phyloP scores from a whole-genome alignment of 1,140 invertebrate species.

The Drosophila subpulchrella region DNA sequence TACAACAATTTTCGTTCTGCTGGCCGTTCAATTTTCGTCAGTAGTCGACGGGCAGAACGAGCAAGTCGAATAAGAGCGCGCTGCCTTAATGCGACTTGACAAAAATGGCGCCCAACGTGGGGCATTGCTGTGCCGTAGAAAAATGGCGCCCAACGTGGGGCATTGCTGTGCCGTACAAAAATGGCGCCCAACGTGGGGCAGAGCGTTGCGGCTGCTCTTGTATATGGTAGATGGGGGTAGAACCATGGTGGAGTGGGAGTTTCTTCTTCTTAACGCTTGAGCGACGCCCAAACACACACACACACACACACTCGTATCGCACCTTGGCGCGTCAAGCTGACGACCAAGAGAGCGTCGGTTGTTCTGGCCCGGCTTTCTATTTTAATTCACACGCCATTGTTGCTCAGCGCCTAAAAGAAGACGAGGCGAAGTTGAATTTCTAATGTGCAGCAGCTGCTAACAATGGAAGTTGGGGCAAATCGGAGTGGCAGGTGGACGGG shows the following conservation, averaged over 20 bases:
- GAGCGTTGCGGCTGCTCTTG: constrained; percentile 6
- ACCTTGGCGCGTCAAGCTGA: constrained; percentile 70
- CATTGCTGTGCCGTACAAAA: constrained; percentile 58
- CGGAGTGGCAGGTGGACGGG: constrained; percentile 27
- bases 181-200: constrained; percentile 76
- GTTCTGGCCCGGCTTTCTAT: constrained; percentile 67
- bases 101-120: constrained; percentile 80
- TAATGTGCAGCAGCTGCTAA: constrained; percentile 80
- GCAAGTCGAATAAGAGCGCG: constrained; percentile 54
- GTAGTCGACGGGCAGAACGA: constrained; percentile 57
- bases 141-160: constrained; percentile 78
- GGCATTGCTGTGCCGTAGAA: constrained; percentile 50
- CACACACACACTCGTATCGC: constrained; percentile 44
- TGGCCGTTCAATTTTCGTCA: constrained; percentile 74
- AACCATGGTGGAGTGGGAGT: not conserved
- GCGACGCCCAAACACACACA: constrained; percentile 52
- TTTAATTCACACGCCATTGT: constrained; percentile 82
- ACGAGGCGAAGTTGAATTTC: constrained; percentile 77
- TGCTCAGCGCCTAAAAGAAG: constrained; percentile 76
- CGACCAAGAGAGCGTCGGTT: constrained; percentile 53
- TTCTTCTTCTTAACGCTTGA: constrained; percentile 67
- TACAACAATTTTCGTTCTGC: constrained; percentile 77
- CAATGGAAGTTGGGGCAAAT: constrained; percentile 57
- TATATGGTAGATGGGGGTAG: not conserved
- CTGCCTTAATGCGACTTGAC: constrained; percentile 80